Evolutionary conservation across 1,140 invertebrate species (phyloP).

Genomic region (Pseudomyrmex pallidus): DNA sequence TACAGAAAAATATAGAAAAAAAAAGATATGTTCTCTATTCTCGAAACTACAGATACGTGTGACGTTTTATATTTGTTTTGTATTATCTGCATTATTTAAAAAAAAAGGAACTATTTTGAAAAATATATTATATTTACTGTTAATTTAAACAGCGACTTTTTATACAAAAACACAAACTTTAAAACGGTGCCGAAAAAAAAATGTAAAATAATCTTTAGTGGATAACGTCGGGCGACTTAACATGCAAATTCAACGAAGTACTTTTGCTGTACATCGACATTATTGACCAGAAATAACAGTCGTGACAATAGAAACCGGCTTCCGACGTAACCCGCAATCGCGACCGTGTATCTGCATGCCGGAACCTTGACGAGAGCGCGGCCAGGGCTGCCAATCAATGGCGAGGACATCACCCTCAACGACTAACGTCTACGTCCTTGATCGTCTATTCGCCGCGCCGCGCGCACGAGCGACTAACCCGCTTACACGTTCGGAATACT

Average conservation of each 20-base stretch:
- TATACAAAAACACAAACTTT: background rate
- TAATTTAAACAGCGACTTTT: background rate
- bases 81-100: too few relatives aligned
- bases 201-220: background rate
- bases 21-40: background rate
- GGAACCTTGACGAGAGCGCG: conserved; percentile 70
- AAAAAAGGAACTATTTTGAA: too few relatives aligned
- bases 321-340: conserved; percentile 56
- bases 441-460: conserved; percentile 66
- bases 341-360: conserved; percentile 48
- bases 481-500: conserved; percentile 51
- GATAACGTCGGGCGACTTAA: background rate
- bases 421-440: conserved; percentile 73
- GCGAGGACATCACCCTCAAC: conserved; percentile 81
- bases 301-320: conserved; percentile 40
- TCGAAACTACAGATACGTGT: background rate
- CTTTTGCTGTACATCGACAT: conserved; percentile 32
- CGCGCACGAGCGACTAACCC: conserved; percentile 36
- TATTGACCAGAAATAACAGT: conserved; percentile 36
- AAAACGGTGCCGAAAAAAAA: background rate
- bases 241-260: background rate
- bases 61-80: background rate
- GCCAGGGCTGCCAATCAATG: conserved; percentile 81
- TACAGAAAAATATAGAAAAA: background rate
- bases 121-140: background rate